Evolutionary conservation across 2,797 vertebrate species (phyloP), one percentile per base, ranked within the genome.

Genomic region (Denticeps clupeoides): DNA sequence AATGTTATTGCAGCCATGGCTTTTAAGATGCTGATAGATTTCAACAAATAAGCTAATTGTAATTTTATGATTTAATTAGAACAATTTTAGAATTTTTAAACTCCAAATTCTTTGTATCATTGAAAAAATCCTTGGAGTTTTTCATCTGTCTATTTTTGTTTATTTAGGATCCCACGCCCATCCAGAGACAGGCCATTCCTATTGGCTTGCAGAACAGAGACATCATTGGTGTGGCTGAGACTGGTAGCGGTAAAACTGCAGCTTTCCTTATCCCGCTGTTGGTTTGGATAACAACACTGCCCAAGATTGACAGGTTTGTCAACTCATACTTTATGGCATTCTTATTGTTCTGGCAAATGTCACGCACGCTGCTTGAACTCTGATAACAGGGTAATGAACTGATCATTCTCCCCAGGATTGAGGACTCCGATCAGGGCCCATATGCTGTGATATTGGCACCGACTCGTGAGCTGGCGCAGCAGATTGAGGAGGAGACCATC

Each of bases 401-500:
- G n/a, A n/a, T n/a, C n/a, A n/a, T n/a, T 7, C 13, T 9, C 7
- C 65, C 5, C 70, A 98, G 94, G 64, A 93, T 97, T 2, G 94
- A 98, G 69, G 94, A 98, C 55, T 97, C 94, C 0, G 93, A 97
- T 62, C 94, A 97, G 56, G 93, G 94, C 15, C 93, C 94, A 1
- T 97, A 97, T 1, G 93, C 93, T 15, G 89, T 98, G 59, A 98
- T 97, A 71, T 67, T 98, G 74, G 94, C 94, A 1, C 94, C 94
- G 0, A 97, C 94, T 10, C 93, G 94, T 58, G 94, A 98, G 80
- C 53, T 97, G 87, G 94, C 94, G 0, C 93, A 99, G 73, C 94
- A 98, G 84, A 98, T 97, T 0, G 94, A 98, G 65, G 94, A 98
- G 66, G 93, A 98, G 70, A 99, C 94, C 38, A 86, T 98, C 28